Evolutionary conservation across 2,113 vertebrate species (phyloP), one percentile per base, ranked within the genome.

Genomic region (Pelecanus crispus): DNA sequence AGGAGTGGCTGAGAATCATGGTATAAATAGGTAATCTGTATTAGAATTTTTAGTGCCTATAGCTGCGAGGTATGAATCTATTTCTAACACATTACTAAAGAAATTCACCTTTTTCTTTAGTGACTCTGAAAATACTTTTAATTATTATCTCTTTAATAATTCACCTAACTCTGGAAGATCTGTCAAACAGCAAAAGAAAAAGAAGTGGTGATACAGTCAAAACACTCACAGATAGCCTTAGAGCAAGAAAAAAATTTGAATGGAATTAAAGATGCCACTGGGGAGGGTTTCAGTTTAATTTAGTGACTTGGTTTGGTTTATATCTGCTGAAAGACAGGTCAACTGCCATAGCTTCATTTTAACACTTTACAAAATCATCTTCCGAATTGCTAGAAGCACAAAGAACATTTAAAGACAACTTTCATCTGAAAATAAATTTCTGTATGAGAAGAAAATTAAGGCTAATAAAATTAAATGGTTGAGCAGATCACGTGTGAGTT

Each of bases 241-340:
- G 53, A 97, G 88, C n/a, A 88, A 7, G 25, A 93, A 93, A 88
- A 83, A 67, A 94, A 93, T n/a, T 50, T 88, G 82, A 95, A 93
- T 92, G 53, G 90, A 80, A 94, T 97, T 95, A 93, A 97, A 87
- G 84, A 73, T 96, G 49, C 96, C 84, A 75, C 74, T 71, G 68
- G 20, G 31, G 18, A 83, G 32, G 65, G 65, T 72, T 93, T 93
- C 40, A 47, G 34, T 88, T 89, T 94, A 90, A 65, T 52, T n/a
- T 82, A 88, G 68, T 95, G 40, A 84, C 71, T 81, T 92, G 29
- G 38, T 95, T 92, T 87, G 79, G 74, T 91, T 34, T 96, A 81
- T 79, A 40, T 71, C 87, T 88, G 24, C 45, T 96, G 86, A 88
- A 77, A 92, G 68, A 68, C 49, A 34, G 18, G 29, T 73, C 61